Percentiles rank a stretch among this genome's conserved stretches.
phyloP scores from a whole-genome alignment of 53 echinoderm and acorn worm genomes.

The Holothuria leucospilota region DNA sequence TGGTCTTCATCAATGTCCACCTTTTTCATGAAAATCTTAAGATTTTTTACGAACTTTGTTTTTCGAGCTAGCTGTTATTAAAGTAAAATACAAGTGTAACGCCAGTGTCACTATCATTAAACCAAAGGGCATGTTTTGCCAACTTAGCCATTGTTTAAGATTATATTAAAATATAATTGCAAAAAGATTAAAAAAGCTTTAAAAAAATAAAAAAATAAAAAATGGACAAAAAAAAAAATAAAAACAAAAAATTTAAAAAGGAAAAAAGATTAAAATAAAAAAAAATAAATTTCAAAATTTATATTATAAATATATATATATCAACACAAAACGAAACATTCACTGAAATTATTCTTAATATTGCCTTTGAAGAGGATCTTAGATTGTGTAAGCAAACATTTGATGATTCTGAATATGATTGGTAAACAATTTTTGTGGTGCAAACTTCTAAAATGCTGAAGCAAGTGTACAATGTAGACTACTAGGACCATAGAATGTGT shows the following conservation, averaged over 20 bases:
- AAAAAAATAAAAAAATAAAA: background rate
- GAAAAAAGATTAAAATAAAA: background rate
- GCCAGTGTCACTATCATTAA: constrained; percentile 51
- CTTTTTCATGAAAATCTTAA: constrained; percentile 15
- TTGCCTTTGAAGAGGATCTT: constrained; percentile 59
- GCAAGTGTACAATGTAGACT: constrained; percentile 43
- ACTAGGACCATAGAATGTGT: constrained; percentile 50
- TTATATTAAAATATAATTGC: constrained; percentile 36
- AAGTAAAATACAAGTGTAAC: constrained; percentile 38
- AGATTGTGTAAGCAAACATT: constrained; percentile 47
- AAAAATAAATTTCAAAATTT: constrained; percentile 43
- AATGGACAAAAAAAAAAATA: background rate
- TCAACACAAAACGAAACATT: constrained; percentile 38
- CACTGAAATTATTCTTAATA: constrained; percentile 58
- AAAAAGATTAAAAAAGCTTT: background rate
- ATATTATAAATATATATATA: constrained; percentile 30
- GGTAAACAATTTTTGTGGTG: constrained; percentile 42
- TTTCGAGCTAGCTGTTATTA: constrained; percentile 45
- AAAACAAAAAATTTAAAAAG: constrained; percentile 2
- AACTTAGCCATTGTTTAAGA: constrained; percentile 46
- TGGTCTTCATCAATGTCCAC: constrained; percentile 46
- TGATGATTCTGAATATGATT: constrained; percentile 48
- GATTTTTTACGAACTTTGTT: constrained; percentile 35
- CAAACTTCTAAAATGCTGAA: constrained; percentile 39
- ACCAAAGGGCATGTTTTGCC: constrained; percentile 47